Percentiles rank a stretch among this genome's conserved stretches.
These are phyloP conservation scores for Torymus auratus DNA, from an alignment of 2,888 invertebrate species.

Conservation along the genomic window DNA sequence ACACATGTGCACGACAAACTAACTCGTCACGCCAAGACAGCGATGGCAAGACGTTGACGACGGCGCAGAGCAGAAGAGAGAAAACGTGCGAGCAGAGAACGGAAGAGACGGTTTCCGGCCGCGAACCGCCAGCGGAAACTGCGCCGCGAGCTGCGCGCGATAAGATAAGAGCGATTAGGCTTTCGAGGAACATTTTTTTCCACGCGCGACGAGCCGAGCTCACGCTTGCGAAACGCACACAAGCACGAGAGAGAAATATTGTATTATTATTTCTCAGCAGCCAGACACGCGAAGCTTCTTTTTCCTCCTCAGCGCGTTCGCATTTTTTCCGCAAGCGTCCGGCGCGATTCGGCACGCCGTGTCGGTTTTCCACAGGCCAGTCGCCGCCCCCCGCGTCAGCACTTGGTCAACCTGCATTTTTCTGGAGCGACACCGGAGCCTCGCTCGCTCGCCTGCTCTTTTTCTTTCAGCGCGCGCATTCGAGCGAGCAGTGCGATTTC, in stretches of 20 bases:
- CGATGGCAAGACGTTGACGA: too few species aligned
- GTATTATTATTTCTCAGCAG: conserved; percentile 20
- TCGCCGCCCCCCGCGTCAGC: conserved; percentile 58
- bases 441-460: neutral
- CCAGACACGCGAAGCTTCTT: neutral
- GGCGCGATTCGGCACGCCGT: conserved; percentile 17
- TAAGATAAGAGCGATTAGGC: conserved; percentile 47
- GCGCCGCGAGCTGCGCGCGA: conserved; percentile 37
- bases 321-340: conserved; percentile 19
- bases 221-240: conserved; percentile 17
- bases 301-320: conserved; percentile 6
- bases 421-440: conserved; percentile 29
- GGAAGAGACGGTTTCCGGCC: conserved; percentile 68
- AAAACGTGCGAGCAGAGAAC: conserved; percentile 35
- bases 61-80: too few species aligned
- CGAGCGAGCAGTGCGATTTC: conserved; percentile 25
- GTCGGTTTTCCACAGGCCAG: neutral
- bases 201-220: conserved; percentile 13
- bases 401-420: conserved; percentile 44
- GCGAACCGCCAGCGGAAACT: conserved; percentile 46
- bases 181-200: conserved; percentile 20
- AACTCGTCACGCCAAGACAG: too few species aligned
- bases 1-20: too few species aligned
- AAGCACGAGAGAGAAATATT: neutral
- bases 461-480: neutral